Evolutionary conservation across 2,888 invertebrate genomes (phyloP), one percentile per base, ranked within the genome.

Genomic region (Callyntrura guangdongensis): DNA sequence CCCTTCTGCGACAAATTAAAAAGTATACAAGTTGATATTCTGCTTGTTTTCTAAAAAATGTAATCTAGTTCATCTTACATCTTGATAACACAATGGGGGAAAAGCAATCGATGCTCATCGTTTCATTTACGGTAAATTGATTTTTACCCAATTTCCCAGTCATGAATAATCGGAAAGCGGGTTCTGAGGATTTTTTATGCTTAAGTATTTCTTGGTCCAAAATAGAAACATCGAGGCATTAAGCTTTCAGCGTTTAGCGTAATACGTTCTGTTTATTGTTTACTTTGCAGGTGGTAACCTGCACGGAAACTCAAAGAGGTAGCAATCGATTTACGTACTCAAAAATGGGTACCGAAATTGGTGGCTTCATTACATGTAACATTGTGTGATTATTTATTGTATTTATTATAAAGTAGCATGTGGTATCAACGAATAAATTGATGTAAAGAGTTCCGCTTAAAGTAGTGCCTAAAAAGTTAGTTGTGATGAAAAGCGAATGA

Each of bases 261-360:
- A 69, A 36, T 69, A 14, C n/a, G 69, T 17, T 6, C 5, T 12
- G 5, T 12, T 45, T 27, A 67, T 69, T 69, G 69, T 69, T 36
- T 69, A 69, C 36, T 5, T 69, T 36, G 69, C 36, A 69, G 69
- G 69, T n/a, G 69, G 69, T 69, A 36, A 1, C 25, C n/a, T 64
- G 3, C n/a, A n/a, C n/a, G 11, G 69, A 69, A 45, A 69, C 36
- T 36, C 36, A 36, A 36, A 36, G 36, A 36, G 36, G 36, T 36
- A 36, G 36, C 36, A 36, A 36, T n/a, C 27, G 36, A 27, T 69
- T 1, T 1, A 69, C n/a, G 69, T 36, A 6, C 25, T 36, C 14
- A 12, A 14, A 67, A 9, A 6, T 11, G 5, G 17, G 8, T 17
- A 45, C 45, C 4, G 45, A 69, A 69, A 69, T 17, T 36, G n/a